These are phyloP conservation scores for Acronicta psi DNA, from an alignment of 2,888 invertebrate genomes.

Conservation along the genomic window DNA sequence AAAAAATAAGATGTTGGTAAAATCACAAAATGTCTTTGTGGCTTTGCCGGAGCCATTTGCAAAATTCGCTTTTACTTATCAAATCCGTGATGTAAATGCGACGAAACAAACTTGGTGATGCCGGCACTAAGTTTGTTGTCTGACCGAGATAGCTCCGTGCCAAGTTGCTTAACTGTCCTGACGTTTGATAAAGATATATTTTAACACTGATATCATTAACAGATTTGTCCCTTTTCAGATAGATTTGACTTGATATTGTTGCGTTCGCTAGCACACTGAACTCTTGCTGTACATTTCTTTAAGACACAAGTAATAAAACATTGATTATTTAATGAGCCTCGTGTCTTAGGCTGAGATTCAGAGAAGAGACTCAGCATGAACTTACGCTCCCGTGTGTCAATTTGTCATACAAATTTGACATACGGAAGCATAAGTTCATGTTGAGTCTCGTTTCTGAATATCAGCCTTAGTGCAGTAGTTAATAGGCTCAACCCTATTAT, in stretches of 20 bases:
- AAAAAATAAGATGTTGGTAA: neutral
- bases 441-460: too few relatives aligned
- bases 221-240: slow-evolving; percentile 10
- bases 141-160: slow-evolving; percentile 55
- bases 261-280: too few relatives aligned
- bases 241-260: neutral
- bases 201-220: slow-evolving; percentile 46
- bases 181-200: slow-evolving; percentile 50
- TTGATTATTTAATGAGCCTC: too few relatives aligned
- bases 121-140: slow-evolving; percentile 58
- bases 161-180: slow-evolving; percentile 54
- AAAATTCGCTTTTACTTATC: slow-evolving; percentile 53
- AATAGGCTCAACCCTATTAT: too few relatives aligned
- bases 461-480: too few relatives aligned
- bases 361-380: too few relatives aligned
- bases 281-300: too few relatives aligned
- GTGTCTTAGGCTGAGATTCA: too few relatives aligned
- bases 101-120: slow-evolving; percentile 47
- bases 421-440: too few relatives aligned
- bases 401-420: too few relatives aligned
- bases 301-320: too few relatives aligned
- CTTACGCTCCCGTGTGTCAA: too few relatives aligned
- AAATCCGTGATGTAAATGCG: slow-evolving; percentile 54
- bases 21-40: slow-evolving; percentile 27
- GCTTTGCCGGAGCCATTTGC: slow-evolving; percentile 32